These are phyloP conservation scores for Dromiciops gliroides DNA, from an alignment of 2,113 vertebrate genomes.

Conservation along the genomic window DNA sequence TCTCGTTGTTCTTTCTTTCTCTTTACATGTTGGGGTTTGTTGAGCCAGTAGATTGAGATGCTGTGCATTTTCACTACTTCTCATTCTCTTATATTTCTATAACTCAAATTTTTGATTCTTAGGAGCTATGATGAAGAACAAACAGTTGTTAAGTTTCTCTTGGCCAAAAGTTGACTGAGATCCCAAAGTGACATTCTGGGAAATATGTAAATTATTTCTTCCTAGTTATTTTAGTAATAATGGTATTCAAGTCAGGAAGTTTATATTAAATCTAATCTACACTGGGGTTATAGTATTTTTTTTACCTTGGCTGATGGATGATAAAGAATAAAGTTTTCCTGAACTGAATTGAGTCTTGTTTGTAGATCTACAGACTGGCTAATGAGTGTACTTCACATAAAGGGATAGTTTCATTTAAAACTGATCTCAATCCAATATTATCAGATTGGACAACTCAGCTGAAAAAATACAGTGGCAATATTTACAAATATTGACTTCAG, in stretches of 20 bases:
- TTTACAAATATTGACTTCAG: slow-evolving; percentile 72
- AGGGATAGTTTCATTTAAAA: slow-evolving; percentile 66
- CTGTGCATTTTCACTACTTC: not conserved
- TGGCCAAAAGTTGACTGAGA: slow-evolving; percentile 63
- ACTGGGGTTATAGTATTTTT: slow-evolving; percentile 75
- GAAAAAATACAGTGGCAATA: slow-evolving; percentile 66
- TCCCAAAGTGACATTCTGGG: slow-evolving; percentile 62
- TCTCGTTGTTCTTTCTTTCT: not conserved
- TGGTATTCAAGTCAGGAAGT: slow-evolving; percentile 82
- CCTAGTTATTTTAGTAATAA: slow-evolving; percentile 83
- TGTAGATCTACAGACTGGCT: slow-evolving; percentile 29
- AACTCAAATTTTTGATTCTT: slow-evolving; percentile 20
- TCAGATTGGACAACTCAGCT: slow-evolving; percentile 65
- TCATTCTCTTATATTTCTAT: slow-evolving; percentile 37
- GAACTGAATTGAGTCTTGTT: slow-evolving; percentile 73
- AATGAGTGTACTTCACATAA: slow-evolving; percentile 67
- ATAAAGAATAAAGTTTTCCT: slow-evolving; percentile 76
- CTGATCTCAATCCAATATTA: slow-evolving; percentile 58
- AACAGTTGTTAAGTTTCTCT: slow-evolving; percentile 61
- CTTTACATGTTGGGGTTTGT: not conserved
- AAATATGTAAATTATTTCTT: slow-evolving; percentile 79
- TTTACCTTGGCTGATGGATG: slow-evolving; percentile 78
- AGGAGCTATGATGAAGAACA: not conserved
- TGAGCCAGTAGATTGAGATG: not conserved
- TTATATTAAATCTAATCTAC: slow-evolving; percentile 82